phyloP scores from a whole-genome alignment of 2,113 vertebrate genomes.

The Aegithalos caudatus region DNA sequence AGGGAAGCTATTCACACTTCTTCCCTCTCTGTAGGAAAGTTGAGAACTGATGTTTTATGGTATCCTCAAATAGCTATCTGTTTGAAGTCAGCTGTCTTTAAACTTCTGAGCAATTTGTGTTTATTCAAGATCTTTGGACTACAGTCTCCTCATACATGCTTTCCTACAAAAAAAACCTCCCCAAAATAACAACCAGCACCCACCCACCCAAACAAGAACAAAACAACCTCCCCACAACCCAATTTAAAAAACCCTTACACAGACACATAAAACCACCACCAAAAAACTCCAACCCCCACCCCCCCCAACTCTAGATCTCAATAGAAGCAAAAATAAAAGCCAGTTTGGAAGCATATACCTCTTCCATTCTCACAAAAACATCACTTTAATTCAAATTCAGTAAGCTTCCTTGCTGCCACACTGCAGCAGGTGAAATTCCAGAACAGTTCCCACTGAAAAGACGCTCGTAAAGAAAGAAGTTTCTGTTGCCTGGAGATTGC shows the following conservation, averaged over 20 bases:
- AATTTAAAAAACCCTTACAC: neutral
- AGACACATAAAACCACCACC: neutral
- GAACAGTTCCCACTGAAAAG: neutral
- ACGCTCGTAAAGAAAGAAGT: neutral
- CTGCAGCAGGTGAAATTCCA: neutral
- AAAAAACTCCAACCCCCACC: neutral
- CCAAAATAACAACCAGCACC: neutral
- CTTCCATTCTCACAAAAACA: neutral
- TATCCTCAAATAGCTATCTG: neutral
- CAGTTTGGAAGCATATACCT: neutral
- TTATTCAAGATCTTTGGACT: neutral
- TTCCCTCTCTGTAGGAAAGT: neutral
- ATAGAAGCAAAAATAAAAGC: neutral
- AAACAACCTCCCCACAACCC: neutral
- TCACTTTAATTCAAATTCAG: neutral
- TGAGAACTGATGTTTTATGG: neutral
- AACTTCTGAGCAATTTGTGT: neutral
- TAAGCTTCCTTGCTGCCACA: neutral
- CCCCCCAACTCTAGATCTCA: neutral
- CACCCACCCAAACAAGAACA: neutral
- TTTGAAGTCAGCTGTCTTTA: conserved; percentile 1
- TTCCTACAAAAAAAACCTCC: neutral
- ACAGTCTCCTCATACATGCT: neutral
- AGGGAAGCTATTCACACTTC: neutral
- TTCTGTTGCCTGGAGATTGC: neutral